These are phyloP conservation scores for Philotrypesis tridentata DNA, from an alignment of 1,140 invertebrate species.

Conservation along the genomic window DNA sequence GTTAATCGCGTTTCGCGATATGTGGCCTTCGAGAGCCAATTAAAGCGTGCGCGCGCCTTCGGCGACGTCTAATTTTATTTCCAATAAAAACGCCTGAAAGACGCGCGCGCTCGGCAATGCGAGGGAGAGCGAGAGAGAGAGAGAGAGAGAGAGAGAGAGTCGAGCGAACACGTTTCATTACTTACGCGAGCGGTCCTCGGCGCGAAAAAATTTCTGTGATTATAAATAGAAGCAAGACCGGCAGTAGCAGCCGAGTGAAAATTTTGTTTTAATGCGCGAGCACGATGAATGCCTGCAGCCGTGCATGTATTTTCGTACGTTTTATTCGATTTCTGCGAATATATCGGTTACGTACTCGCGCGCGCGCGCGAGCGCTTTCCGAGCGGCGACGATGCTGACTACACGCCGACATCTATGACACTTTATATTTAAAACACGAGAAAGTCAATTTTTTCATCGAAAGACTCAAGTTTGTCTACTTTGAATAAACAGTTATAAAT, in stretches of 20 bases:
- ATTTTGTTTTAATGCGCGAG: slow-evolving; percentile 32
- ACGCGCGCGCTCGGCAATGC: not conserved
- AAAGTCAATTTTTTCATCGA: not conserved
- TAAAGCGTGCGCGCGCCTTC: slow-evolving; percentile 41
- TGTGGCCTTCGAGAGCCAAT: slow-evolving; percentile 51
- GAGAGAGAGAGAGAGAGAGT: slow-evolving; percentile 4
- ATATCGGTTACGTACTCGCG: slow-evolving; percentile 8
- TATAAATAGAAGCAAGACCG: slow-evolving; percentile 38
- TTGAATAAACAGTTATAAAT: slow-evolving; percentile 39
- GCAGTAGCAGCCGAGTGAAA: slow-evolving; percentile 9
- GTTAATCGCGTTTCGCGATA: slow-evolving; percentile 50
- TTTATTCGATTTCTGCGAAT: slow-evolving; percentile 33
- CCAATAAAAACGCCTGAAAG: slow-evolving; percentile 49
- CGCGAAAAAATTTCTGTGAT: slow-evolving; percentile 31
- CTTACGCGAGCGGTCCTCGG: slow-evolving; percentile 42
- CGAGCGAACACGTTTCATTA: slow-evolving; percentile 50
- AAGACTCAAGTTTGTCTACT: not conserved
- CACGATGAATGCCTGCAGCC: slow-evolving; percentile 9
- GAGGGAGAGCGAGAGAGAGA: slow-evolving; percentile 7
- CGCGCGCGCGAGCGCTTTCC: not conserved
- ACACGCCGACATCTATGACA: not conserved
- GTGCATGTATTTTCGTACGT: slow-evolving; percentile 27
- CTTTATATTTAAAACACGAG: not conserved
- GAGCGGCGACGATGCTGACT: too few relatives aligned
- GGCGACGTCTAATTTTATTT: slow-evolving; percentile 52